Percentiles rank a stretch among this genome's conserved stretches.
Conservation (phyloP, 2,113 vertebrate species). For the Saguinus midas region DNA sequence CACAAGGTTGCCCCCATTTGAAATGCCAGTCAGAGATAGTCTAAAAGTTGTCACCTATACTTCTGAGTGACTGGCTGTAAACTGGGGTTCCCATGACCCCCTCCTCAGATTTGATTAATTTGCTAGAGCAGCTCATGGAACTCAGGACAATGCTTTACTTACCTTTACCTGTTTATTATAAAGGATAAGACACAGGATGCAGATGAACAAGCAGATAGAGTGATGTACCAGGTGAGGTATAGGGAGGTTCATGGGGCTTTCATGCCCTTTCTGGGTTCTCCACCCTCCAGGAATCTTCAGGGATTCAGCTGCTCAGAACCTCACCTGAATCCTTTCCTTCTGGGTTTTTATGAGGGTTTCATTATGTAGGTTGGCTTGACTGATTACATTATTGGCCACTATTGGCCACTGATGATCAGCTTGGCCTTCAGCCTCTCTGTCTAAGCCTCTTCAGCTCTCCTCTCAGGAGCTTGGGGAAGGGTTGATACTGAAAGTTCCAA, state of each 20-base stretch:
- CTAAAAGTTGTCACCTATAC: neutral
- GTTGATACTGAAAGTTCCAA: neutral
- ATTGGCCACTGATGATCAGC: neutral
- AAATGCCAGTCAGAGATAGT: no score
- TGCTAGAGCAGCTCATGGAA: neutral
- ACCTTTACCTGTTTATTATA: neutral
- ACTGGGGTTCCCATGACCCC: neutral
- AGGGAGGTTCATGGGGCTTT: neutral
- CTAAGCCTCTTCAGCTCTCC: neutral
- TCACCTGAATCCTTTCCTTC: neutral
- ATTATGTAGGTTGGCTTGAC: fast-evolving
- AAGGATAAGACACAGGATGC: neutral
- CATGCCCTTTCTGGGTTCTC: fast-evolving
- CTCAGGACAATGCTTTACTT: neutral
- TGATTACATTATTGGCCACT: neutral
- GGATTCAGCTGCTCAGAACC: neutral
- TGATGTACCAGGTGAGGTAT: fast-evolving
- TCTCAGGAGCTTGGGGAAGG: neutral
- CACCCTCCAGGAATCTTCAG: neutral
- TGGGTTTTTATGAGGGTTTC: neutral
- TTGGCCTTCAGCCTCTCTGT: neutral
- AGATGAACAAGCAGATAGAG: neutral
- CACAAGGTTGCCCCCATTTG: no score
- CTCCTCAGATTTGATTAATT: neutral
- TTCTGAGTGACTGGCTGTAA: neutral